Base-by-base conservation (phyloP, 2,888 invertebrate species). In the Fragum sueziense region DNA sequence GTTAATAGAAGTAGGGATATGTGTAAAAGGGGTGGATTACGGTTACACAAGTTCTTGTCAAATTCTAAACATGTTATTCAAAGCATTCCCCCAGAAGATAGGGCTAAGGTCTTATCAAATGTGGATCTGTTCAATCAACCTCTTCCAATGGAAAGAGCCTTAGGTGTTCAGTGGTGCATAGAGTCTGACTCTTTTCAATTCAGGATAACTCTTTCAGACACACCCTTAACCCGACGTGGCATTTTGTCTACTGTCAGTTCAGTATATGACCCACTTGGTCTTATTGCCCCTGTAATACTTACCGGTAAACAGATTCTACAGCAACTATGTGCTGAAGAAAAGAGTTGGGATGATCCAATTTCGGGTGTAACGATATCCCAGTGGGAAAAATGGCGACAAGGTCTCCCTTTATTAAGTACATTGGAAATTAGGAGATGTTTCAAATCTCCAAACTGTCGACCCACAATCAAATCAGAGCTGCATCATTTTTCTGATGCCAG, bases 401-500 rank as follows among this genome's bases (percentile, higher is more conserved):
- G 17, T 61, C 79, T n/a, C 71, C 79, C 14, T 61, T 61, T 11
- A 37, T 77, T 20, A 57, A 70, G 20, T 51, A 76, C 17, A 52
- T 78, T 17, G 80, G 74, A 59, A 80, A 84, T 57, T 82, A 82
- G 2, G 27, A 84, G 25, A 80, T 59, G 68, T 61, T 17, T 61
- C 2, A 41, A 59, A 22, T 68, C 74, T 4, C 3, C n/a, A 2
- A 47, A 54, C 6, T 69, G 67, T 59, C 41, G 61, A 4, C 29
- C 33, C 1, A 9, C 37, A 31, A 14, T 20, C 1, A 9, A 6
- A 3, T 25, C 27, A 14, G 78, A 80, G 37, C 25, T 80, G 20
- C 83, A 83, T 70, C 75, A 83, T 27, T 83, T 83, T 31, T 80
- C 83, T 1, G 77, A 80, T 70, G 78, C 78, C 25, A 79, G 73